Evolutionary conservation across 2,113 vertebrate species (phyloP).

Genomic region (Malurus alboscapulatus): DNA sequence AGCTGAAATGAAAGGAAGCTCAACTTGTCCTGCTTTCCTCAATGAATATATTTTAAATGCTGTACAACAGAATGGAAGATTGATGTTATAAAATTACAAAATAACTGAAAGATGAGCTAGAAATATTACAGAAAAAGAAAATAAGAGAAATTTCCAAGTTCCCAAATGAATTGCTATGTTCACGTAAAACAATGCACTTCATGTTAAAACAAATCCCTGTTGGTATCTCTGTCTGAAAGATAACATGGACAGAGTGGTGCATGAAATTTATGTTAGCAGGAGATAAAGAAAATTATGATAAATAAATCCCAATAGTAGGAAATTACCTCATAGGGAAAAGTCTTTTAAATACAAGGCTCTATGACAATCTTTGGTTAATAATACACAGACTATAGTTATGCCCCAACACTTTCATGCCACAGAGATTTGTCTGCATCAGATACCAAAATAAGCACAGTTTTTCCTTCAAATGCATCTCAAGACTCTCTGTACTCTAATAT

Average conservation of each 20-base stretch:
- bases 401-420: neutral
- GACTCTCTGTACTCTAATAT: too few species aligned
- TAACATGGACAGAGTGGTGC: accelerated
- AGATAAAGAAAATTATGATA: neutral
- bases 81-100: neutral
- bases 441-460: neutral
- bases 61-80: neutral
- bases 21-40: neutral
- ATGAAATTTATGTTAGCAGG: neutral
- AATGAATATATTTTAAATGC: neutral
- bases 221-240: neutral
- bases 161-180: neutral
- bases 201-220: neutral
- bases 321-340: neutral
- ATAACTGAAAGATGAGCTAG: neutral
- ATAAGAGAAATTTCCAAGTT: neutral
- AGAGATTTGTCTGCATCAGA: neutral
- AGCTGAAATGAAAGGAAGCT: neutral
- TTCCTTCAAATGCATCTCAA: neutral
- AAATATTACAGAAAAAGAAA: neutral
- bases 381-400: neutral
- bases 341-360: neutral
- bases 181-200: neutral
- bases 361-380: neutral
- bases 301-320: neutral